Evolutionary conservation across 1,140 invertebrate species (phyloP).

Genomic region (Psix sp.): DNA sequence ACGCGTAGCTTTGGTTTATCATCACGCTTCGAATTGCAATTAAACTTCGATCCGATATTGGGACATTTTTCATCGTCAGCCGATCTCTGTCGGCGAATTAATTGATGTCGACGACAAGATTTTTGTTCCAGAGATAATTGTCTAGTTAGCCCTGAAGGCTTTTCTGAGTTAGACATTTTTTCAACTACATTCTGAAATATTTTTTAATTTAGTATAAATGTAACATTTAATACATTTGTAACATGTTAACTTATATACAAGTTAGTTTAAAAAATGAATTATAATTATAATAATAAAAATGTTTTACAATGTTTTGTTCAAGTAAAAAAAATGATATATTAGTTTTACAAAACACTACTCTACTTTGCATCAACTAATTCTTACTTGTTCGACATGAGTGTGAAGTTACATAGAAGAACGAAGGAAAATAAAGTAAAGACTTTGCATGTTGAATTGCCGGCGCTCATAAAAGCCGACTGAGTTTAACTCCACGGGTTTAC

Average conservation of each 20-base stretch:
- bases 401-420: conserved; percentile 13
- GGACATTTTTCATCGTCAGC: conserved; percentile 67
- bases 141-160: conserved; percentile 60
- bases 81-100: conserved; percentile 70
- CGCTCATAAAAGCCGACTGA: conserved; percentile 70
- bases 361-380: too few species aligned
- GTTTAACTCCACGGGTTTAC: conserved; percentile 30
- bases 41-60: conserved; percentile 27
- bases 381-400: conserved; percentile 38
- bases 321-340: too few species aligned
- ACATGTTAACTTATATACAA: too few species aligned
- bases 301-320: too few species aligned
- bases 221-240: too few species aligned
- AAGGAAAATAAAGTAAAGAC: conserved; percentile 5
- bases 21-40: conserved; percentile 18
- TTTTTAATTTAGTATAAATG: not conserved
- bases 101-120: conserved; percentile 53
- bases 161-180: conserved; percentile 44
- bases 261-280: too few species aligned
- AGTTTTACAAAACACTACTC: too few species aligned
- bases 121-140: conserved; percentile 70
- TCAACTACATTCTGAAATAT: conserved; percentile 32
- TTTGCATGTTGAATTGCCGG: conserved; percentile 50
- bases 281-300: too few species aligned
- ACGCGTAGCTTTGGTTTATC: conserved; percentile 64